Base-by-base conservation (phyloP, 2,888 invertebrate genomes). In the Meiosimyza platycephala region DNA sequence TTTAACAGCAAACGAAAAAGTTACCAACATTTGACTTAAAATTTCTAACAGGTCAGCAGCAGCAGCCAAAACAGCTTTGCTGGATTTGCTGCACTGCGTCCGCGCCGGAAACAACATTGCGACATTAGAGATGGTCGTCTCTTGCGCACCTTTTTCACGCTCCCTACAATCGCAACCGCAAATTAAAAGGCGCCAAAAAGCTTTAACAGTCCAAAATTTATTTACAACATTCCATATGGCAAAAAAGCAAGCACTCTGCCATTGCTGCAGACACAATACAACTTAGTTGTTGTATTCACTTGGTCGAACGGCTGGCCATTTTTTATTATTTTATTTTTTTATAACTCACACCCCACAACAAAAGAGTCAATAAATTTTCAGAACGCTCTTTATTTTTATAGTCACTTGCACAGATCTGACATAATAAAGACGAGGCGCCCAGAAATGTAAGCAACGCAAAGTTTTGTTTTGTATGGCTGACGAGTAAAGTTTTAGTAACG, bases 351-450 rank as follows among this genome's bases (percentile, higher is more conserved):
- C 77, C 78, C 77, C 50, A 64, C 74, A 68, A 72, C 59, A 47
- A 40, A 63, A 64, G 81, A 83, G 84, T 78, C 82, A 83, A 83
- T 83, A 83, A 83, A 83, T 84, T 83, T 81, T 80, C 79, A 76
- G 76, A 71, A 78, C 76, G 77, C 80, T 79, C 77, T 78, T 81
- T 77, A 81, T 82, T 81, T 83, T 83, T 83, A 83, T 84, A 82
- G 84, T 80, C 80, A 81, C 81, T 83, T 78, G 80, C 82, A 84
- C 84, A 83, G 84, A 84, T 84, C 83, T 83, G 83, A 83, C 83
- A 83, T 83, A 84, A 83, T 84, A 82, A 79, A 77, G 80, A 83
- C 80, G 78, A 84, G 83, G 83, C 80, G 79, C 83, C 77, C 83
- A 83, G 83, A 76, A 81, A 81, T 78, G 18, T 13, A 15, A 57